Conservation (phyloP, 1,140 invertebrate genomes). For the Trichomalopsis sarcophagae region DNA sequence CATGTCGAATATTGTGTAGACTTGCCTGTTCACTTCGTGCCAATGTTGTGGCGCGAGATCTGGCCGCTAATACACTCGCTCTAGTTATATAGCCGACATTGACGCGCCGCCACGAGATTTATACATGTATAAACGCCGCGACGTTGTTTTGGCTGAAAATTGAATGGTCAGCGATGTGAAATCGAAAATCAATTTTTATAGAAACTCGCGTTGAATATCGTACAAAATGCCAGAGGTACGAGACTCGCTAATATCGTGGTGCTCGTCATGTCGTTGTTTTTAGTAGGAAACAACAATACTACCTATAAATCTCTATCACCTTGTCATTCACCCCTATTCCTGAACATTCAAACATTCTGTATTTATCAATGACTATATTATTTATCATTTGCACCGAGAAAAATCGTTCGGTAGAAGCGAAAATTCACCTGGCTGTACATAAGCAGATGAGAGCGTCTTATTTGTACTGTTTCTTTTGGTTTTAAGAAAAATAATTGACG, state of each 20-base stretch:
- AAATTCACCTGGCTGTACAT: background rate
- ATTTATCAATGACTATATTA: constrained; percentile 7
- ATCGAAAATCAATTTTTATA: constrained; percentile 21
- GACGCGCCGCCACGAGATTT: constrained; percentile 52
- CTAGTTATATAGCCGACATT: constrained; percentile 59
- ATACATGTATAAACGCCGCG: background rate
- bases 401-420: constrained; percentile 33
- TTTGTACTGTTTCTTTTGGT: background rate
- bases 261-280: constrained; percentile 28
- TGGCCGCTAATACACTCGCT: constrained; percentile 64
- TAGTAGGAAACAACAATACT: constrained; percentile 37
- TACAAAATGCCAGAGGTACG: background rate
- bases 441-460: too few relatives aligned
- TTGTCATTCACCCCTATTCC: constrained; percentile 20
- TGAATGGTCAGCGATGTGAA: constrained; percentile 22
- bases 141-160: constrained; percentile 16
- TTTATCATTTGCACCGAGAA: constrained; percentile 27
- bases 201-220: background rate
- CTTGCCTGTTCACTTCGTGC: constrained; percentile 63
- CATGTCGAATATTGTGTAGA: constrained; percentile 62
- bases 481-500: background rate
- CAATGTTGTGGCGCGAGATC: constrained; percentile 62
- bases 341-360: constrained; percentile 29
- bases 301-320: constrained; percentile 24
- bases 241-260: constrained; percentile 20